These are phyloP conservation scores for Anser cygnoides DNA, from an alignment of 2,113 vertebrate genomes.

Conservation along the genomic window DNA sequence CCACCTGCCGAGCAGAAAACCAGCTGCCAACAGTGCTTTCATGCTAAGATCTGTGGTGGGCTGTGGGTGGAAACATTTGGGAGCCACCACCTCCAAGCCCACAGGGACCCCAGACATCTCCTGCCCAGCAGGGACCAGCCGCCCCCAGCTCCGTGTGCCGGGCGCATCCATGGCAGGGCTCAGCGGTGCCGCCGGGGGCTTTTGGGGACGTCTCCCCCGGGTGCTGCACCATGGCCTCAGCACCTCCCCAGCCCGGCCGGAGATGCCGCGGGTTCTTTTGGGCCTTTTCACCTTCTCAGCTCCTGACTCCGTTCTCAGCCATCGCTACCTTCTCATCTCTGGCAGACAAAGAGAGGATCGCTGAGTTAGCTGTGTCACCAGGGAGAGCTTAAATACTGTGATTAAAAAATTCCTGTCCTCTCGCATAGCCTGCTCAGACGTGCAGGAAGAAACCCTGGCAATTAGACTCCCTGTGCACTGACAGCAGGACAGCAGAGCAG, in stretches of 20 bases:
- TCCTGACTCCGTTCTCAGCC: neutral
- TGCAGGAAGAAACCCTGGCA: conserved; percentile 11
- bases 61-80: neutral
- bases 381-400: neutral
- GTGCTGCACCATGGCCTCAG: neutral
- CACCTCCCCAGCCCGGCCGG: fast-evolving
- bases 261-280: neutral
- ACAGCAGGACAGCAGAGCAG: neutral
- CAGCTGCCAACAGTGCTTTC: neutral
- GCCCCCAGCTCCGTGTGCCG: neutral
- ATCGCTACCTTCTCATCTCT: neutral
- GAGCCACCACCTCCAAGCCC: neutral
- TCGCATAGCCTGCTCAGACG: neutral
- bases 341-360: neutral
- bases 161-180: neutral
- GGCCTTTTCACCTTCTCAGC: neutral
- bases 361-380: neutral
- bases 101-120: neutral
- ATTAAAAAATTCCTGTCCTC: neutral
- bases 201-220: neutral
- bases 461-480: neutral
- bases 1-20: neutral
- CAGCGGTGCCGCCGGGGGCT: fast-evolving
- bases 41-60: neutral
- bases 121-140: fast-evolving